phyloP scores from a whole-genome alignment of 2,888 invertebrate genomes.

The Globia sparganii region DNA sequence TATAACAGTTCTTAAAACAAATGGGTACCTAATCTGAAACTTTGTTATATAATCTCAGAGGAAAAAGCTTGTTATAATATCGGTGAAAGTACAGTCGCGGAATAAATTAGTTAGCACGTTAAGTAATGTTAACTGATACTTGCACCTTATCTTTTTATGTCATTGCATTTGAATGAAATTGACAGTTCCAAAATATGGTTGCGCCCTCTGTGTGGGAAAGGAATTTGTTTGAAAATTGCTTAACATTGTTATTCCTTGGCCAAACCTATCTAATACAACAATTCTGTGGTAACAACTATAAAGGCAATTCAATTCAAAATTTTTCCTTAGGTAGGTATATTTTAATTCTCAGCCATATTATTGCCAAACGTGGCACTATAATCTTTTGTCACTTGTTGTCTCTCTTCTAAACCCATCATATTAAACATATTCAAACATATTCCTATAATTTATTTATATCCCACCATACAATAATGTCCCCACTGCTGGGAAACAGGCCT shows the following conservation, averaged over 20 bases:
- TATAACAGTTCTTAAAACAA: constrained; percentile 5
- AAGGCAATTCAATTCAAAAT: too few species aligned
- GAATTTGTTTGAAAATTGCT: too few species aligned
- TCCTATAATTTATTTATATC: too few species aligned
- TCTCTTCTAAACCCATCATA: neutral
- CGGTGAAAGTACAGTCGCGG: neutral
- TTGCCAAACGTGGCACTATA: neutral
- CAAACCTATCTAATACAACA: neutral
- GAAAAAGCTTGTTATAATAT: neutral
- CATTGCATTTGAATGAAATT: too few species aligned
- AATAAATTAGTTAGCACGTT: neutral
- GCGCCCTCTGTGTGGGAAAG: too few species aligned
- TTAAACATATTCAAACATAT: too few species aligned
- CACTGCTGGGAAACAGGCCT: too few species aligned
- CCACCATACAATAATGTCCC: too few species aligned
- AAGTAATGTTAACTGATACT: neutral
- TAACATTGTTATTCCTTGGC: too few species aligned
- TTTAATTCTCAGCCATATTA: neutral
- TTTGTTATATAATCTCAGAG: neutral
- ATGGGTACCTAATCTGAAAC: neutral
- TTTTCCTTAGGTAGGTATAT: neutral
- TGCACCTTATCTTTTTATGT: too few species aligned
- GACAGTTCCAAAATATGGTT: too few species aligned
- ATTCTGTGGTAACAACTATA: too few species aligned
- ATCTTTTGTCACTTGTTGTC: neutral